phyloP scores from a whole-genome alignment of 1,140 invertebrate genomes.

The Laupala kohalensis region DNA sequence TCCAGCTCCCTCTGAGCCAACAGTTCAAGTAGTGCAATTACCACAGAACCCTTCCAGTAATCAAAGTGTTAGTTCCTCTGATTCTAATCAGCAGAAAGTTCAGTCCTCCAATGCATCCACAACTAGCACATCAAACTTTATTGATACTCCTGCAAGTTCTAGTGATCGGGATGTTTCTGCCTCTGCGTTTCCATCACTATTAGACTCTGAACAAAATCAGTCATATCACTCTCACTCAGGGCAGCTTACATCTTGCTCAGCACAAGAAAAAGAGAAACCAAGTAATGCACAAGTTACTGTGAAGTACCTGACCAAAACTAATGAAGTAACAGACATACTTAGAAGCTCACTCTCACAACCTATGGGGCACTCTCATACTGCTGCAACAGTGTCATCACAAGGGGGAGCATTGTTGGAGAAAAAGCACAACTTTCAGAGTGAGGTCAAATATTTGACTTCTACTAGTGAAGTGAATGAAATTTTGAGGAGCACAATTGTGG shows the following conservation, averaged over 20 bases:
- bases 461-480: conserved; percentile 14
- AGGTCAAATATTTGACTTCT: conserved; percentile 10
- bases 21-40: conserved; percentile 45
- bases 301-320: neutral
- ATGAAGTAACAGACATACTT: neutral
- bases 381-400: neutral
- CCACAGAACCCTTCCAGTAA: conserved; percentile 18
- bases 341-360: neutral
- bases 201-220: neutral
- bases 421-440: conserved; percentile 4
- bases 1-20: conserved; percentile 33
- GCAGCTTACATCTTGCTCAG: neutral
- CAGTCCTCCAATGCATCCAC: conserved; percentile 3
- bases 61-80: neutral
- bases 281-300: neutral
- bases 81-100: neutral
- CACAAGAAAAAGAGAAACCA: neutral
- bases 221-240: neutral
- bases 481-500: conserved; percentile 7
- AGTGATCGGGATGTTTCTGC: neutral
- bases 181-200: neutral
- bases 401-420: neutral
- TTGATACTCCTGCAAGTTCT: neutral
- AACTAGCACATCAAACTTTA: neutral
- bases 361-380: neutral